Base-by-base conservation (phyloP, 30 jellyfish, hydroid and myxozoan species). In the Chrysaora quinquecirrha region DNA sequence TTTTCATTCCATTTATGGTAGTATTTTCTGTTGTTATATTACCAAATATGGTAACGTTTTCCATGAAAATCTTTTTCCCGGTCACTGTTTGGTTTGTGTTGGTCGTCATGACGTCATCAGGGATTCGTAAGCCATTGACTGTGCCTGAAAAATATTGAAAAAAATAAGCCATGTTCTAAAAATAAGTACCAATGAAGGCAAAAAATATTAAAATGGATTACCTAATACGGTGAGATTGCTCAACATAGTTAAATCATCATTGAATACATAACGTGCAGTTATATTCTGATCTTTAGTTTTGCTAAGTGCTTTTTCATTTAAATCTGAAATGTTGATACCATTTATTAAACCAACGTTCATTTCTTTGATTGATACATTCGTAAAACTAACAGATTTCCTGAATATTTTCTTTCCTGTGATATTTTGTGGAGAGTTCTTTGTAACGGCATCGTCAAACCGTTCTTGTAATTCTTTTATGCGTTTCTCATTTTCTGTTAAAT, bases 281-380 rank as follows among this genome's bases (percentile, higher is more conserved):
- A 86, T 76, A 1, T 22, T 58, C 35, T 93, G 98, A 20, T 71
- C 82, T 30, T 62, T 76, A 71, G 84, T 73, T 54, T 79, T 93
- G 48, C 90, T 75, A 90, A 88, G 76, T 1, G 87, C 95, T n/a
- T 86, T 76, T 1, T 21, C 23, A 18, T 58, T 54, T 4, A 93
- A 66, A 68, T 93, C 96, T 2, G 98, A 72, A 18, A 93, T 29
- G 64, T 93, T 93, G 22, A 80, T 76, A 20, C 96, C 90, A 66
- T 93, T 90, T 30, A 93, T 31, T 50, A 50, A 73, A 31, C 98
- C 98, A 3, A 25, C 83, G 16, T 56, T 72, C 87, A 72, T 7
- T 9, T 47, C 54, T 1, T 48, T 19, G 7, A 74, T 78, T 12
- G 77, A 54, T 29, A 72, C 70, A 71, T 63, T 48, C 16, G 47